Percentiles rank a stretch among this genome's conserved stretches.
Evolutionary conservation across 2,113 vertebrate genomes (phyloP).

Genomic region (Micronycteris hirsuta): DNA sequence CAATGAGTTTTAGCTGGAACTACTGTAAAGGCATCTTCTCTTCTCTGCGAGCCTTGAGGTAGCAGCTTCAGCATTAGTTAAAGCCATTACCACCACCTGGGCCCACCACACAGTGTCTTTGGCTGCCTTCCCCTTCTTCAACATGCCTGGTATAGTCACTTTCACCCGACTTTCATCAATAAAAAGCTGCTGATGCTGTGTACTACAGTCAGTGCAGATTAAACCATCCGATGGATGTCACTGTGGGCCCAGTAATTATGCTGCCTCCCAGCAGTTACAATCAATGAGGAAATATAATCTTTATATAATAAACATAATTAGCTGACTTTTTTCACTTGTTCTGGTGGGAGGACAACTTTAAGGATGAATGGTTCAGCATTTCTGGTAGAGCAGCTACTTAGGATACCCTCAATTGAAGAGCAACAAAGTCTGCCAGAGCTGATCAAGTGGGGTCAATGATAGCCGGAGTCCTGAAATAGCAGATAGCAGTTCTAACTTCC

Average conservation of each 20-base stretch:
- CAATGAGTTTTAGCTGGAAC: neutral
- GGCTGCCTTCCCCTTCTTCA: neutral
- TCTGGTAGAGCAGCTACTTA: neutral
- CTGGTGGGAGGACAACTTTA: neutral
- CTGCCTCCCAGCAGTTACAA: neutral
- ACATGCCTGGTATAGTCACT: neutral
- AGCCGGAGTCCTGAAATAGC: neutral
- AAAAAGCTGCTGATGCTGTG: neutral
- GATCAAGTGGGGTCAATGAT: neutral
- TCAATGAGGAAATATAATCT: neutral
- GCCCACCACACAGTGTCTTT: neutral
- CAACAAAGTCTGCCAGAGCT: neutral
- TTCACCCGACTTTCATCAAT: neutral
- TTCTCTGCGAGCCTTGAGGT: neutral
- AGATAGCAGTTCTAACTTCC: neutral
- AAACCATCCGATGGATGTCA: neutral
- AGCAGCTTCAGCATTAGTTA: neutral
- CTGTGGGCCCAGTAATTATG: neutral
- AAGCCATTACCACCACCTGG: rapidly evolving
- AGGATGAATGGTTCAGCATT: neutral
- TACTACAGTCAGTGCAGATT: neutral
- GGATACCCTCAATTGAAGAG: neutral
- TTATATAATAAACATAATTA: neutral
- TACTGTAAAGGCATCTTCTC: neutral
- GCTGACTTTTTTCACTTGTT: neutral